phyloP scores from a whole-genome alignment of 2,113 vertebrate genomes.

The Nesoenas mayeri region DNA sequence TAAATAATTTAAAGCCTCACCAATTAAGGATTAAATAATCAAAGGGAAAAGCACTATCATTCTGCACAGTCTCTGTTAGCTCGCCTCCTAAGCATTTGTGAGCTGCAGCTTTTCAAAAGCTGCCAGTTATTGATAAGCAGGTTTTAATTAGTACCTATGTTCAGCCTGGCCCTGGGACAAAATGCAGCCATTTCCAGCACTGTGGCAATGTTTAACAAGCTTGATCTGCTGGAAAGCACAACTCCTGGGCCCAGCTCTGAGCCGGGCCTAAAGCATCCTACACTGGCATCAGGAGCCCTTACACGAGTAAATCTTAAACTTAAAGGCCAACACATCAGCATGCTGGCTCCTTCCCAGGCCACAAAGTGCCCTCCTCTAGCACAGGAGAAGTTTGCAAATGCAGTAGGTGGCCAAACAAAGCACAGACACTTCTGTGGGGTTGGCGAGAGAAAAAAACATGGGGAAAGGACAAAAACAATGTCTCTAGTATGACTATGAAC shows the following conservation, averaged over 20 bases:
- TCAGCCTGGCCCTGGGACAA: neutral
- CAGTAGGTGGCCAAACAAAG: neutral
- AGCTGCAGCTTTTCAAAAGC: conserved; percentile 6
- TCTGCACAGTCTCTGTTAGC: neutral
- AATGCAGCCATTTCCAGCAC: accelerated
- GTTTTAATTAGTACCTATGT: conserved; percentile 10
- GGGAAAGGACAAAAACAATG: accelerated
- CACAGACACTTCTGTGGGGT: neutral
- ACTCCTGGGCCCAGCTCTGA: neutral
- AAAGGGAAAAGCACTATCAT: neutral
- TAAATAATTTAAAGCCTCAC: neutral
- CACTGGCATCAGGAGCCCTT: neutral
- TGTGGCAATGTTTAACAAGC: neutral
- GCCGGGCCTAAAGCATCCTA: neutral
- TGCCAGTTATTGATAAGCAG: neutral
- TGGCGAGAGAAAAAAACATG: neutral
- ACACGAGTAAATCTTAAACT: neutral
- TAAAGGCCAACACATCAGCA: neutral
- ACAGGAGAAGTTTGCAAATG: neutral
- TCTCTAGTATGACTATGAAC: neutral
- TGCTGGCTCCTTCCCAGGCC: neutral
- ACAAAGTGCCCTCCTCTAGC: neutral
- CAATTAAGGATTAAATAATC: neutral
- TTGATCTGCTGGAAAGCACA: neutral
- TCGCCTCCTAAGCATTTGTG: neutral